Conservation (phyloP, 2,113 vertebrate species). For the Mus pahari region DNA sequence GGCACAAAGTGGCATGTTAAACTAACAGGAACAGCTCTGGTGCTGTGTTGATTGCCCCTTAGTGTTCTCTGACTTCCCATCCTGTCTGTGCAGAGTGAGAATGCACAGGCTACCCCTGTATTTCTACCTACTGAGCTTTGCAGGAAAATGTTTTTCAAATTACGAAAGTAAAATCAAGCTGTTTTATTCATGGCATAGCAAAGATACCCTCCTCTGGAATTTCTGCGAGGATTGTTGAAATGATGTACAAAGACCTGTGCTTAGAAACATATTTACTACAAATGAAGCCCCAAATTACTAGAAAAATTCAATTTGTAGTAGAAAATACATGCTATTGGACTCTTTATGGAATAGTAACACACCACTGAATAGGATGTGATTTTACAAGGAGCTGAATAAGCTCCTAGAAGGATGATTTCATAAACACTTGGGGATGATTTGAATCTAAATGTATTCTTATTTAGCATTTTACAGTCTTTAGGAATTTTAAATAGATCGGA, state of each 20-base stretch:
- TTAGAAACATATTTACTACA: constrained; percentile 72
- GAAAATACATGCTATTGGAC: constrained; percentile 61
- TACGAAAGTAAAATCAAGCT: constrained; percentile 58
- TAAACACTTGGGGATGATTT: constrained; percentile 74
- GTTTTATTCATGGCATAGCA: constrained; percentile 60
- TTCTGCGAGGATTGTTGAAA: constrained; percentile 48
- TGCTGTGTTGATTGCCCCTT: neutral
- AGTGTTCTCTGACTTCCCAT: neutral
- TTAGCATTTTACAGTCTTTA: constrained; percentile 71
- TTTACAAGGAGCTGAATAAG: constrained; percentile 55
- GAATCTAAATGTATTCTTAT: constrained; percentile 70
- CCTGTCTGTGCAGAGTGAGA: neutral
- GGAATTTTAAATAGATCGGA: constrained; percentile 74
- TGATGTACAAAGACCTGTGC: constrained; percentile 23
- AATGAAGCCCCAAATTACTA: constrained; percentile 65
- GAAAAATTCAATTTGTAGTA: constrained; percentile 76
- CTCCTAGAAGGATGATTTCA: constrained; percentile 63
- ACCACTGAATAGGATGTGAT: constrained; percentile 32
- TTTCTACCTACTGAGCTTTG: neutral
- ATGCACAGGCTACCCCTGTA: neutral
- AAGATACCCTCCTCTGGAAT: constrained; percentile 53
- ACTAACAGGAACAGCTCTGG: neutral
- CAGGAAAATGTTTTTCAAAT: constrained; percentile 55
- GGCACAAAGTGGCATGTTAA: neutral
- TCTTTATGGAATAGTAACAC: constrained; percentile 62